Evolutionary conservation across 2,797 vertebrate species (phyloP), one percentile per base, ranked within the genome.

Genomic region (Sebastes oblongus): DNA sequence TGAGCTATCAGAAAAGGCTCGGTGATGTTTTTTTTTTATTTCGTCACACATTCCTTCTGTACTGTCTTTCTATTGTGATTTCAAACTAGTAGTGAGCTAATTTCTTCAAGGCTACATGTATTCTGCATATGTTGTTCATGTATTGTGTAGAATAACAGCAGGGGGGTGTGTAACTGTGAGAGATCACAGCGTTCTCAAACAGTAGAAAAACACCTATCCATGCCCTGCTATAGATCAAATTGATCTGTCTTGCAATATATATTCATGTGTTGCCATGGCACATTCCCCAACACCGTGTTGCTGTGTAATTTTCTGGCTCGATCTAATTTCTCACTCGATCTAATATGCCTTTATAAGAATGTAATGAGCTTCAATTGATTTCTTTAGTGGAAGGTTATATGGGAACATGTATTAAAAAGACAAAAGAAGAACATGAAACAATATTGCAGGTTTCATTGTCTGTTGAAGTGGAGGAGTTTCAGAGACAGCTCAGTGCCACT

Each of bases 161-260:
- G 42, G 30, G 30, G 29, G 14, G 24, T 1, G 4, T n/a, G 14
- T 8, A 55, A 56, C 54, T 74, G 60, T 79, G 25, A 69, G 55
- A 82, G 72, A 82, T 72, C 64, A 73, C 52, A 82, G 46, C n/a
- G 11, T 0, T 12, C 56, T 82, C 39, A 8, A 58, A 76, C 55
- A 56, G 39, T 12, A 32, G 59, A 72, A 79, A 73, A 79, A 73
- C 30, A 71, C 66, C 39, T 87, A 75, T 60, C 55, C 61, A 30
- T n/a, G 67, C 30, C 3, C 20, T 66, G 27, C 42, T 80, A 69
- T 72, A 66, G 61, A 78, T 86, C 46, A 84, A 10, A 82, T 72
- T 78, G 76, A 82, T 91, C 77, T 68, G 6, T 69, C 61, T 30
- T 39, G 65, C 72, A 88, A 75, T 82, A 86, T 86, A 82, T 83